Base-by-base conservation (phyloP, 2,797 vertebrate genomes). In the Halcyon chelicuti region DNA sequence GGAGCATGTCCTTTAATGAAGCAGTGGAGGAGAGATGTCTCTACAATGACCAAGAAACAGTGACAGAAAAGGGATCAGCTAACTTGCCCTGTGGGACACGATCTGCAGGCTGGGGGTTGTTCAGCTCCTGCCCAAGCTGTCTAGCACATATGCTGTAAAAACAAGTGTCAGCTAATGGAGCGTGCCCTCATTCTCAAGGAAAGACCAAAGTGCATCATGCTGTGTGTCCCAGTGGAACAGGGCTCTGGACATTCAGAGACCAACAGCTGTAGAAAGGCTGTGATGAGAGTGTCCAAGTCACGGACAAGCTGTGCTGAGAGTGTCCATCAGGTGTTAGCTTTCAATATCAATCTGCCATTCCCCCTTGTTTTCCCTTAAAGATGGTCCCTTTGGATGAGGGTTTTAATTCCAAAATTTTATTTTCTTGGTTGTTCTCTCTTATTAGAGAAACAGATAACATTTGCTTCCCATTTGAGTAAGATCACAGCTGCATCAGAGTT, bases 141-240 rank as follows among this genome's bases (percentile, higher is more conserved):
- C 91, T 79, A 58, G 62, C 77, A 86, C 44, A 55, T 37, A 44
- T 15, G 62, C 68, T 94, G 62, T 55, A 68, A 90, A 94, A 94
- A 75, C 62, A 90, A 91, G 42, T 88, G 75, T 86, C 61, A 88
- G 76, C 70, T 93, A 92, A 84, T 84, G 91, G 83, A 88, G 55
- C 44, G 4, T 82, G 85, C 49, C 73, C 87, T 91, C 37, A 52
- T 63, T 71, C 76, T 93, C 58, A 81, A 86, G 70, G 25, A 93
- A 42, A 77, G 37, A 88, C 78, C 46, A 86, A 88, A 90, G 81
- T 51, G 39, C 62, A 49, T 49, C 15, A 2, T 46, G 51, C 60
- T 61, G 28, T 6, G 0, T 7, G 23, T 90, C 80, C 82, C 23
- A 0, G 18, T 42, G 54, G 88, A 94, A 84, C 3, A 7, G 3